Percentiles rank a stretch among this genome's conserved stretches.
These are phyloP conservation scores for Passer domesticus DNA, from an alignment of 2,113 vertebrate genomes.

Conservation along the genomic window DNA sequence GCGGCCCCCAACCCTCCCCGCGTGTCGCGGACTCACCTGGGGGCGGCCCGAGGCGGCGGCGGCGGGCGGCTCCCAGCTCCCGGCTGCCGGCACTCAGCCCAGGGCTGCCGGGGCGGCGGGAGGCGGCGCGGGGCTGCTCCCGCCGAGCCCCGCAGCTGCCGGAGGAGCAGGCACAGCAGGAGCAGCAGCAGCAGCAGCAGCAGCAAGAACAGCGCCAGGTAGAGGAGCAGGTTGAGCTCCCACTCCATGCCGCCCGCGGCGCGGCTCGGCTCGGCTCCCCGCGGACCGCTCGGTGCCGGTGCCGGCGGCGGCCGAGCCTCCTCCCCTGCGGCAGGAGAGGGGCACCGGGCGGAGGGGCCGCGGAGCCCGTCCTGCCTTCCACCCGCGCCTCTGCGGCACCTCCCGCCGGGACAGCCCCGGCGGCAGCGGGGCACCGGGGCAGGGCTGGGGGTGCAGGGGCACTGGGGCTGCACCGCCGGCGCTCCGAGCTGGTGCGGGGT, in stretches of 20 bases:
- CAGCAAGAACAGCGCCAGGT: slow-evolving; percentile 81
- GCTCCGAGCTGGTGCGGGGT: background rate
- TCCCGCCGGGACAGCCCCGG: background rate
- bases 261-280: background rate
- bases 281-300: background rate
- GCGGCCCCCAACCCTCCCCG: background rate
- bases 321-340: slow-evolving; percentile 17
- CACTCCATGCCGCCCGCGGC: slow-evolving; percentile 72
- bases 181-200: slow-evolving; percentile 84
- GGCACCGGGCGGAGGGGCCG: background rate
- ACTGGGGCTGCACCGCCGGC: background rate
- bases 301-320: background rate
- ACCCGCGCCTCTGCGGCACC: background rate
- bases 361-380: background rate
- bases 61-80: slow-evolving; percentile 32
- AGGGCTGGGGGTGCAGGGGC: background rate
- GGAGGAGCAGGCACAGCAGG: slow-evolving; percentile 86
- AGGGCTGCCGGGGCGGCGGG: slow-evolving; percentile 74
- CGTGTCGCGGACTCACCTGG: background rate
- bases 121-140: slow-evolving; percentile 70
- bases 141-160: slow-evolving; percentile 86
- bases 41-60: background rate
- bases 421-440: background rate
- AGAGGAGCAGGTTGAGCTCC: slow-evolving; percentile 87
- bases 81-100: slow-evolving; percentile 67